Evolutionary conservation across 2,113 vertebrate genomes (phyloP).

Genomic region (Chelonoidis abingdonii): DNA sequence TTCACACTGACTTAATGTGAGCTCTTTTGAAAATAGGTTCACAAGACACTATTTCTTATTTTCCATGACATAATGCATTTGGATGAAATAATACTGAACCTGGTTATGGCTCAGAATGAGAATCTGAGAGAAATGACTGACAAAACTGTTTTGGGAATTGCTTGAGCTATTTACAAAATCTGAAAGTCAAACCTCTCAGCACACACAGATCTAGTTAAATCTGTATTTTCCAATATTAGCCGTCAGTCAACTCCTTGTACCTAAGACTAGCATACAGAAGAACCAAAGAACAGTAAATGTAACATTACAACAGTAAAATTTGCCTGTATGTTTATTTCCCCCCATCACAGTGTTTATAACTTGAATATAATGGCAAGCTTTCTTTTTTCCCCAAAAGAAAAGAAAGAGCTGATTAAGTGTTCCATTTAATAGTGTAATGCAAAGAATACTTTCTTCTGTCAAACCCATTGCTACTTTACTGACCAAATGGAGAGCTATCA

Average conservation of each 20-base stretch:
- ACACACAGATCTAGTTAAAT: constrained; percentile 19
- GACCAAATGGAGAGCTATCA: constrained; percentile 34
- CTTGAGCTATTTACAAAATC: constrained; percentile 62
- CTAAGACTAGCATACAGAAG: background rate
- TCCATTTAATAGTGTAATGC: constrained; percentile 66
- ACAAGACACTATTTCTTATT: constrained; percentile 44
- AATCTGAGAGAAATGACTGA: constrained; percentile 9
- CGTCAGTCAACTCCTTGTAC: constrained; percentile 11
- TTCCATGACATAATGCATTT: constrained; percentile 64
- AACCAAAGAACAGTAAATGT: background rate
- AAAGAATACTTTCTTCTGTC: constrained; percentile 61
- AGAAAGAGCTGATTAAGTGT: constrained; percentile 62
- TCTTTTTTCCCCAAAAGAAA: background rate
- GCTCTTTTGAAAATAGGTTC: constrained; percentile 51
- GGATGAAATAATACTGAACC: constrained; percentile 51
- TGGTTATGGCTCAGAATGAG: constrained; percentile 41
- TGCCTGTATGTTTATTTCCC: constrained; percentile 30
- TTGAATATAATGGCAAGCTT: constrained; percentile 51
- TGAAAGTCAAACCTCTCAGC: constrained; percentile 46
- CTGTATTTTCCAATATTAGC: constrained; percentile 1
- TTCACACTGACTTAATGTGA: constrained; percentile 37
- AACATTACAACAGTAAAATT: background rate
- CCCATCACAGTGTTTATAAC: constrained; percentile 44
- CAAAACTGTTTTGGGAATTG: constrained; percentile 37
- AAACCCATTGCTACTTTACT: constrained; percentile 24